A percentile compares a stretch with the other conserved stretches of the same genome.
phyloP scores from a whole-genome alignment of 37 sponge, comb jelly and placozoan species.

The Corticium candelabrum region DNA sequence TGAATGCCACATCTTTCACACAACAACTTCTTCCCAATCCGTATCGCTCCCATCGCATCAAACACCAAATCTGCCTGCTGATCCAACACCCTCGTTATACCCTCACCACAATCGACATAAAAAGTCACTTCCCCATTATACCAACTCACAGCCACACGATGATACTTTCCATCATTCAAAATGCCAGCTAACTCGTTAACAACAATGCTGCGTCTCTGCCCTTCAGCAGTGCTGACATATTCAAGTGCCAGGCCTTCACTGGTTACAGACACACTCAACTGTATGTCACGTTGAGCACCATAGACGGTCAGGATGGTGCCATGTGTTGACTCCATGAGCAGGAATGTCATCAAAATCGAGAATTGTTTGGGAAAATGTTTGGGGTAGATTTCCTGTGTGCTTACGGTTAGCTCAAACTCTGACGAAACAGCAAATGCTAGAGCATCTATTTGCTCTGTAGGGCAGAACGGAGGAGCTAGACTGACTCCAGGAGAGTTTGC shows the following conservation, averaged over 20 bases:
- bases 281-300: neutral
- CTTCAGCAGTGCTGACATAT: neutral
- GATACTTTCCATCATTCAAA: neutral
- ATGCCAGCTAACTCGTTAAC: neutral
- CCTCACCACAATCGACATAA: neutral
- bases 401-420: neutral
- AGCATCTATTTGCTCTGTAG: no score
- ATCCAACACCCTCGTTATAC: neutral
- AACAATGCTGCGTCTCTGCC: no score
- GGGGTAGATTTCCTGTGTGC: neutral
- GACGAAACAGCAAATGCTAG: neutral
- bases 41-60: neutral
- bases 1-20: neutral
- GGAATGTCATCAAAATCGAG: neutral
- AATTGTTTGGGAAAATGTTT: neutral
- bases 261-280: neutral
- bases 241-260: neutral
- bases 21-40: neutral
- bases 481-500: neutral
- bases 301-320: neutral
- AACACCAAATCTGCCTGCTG: neutral
- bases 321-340: neutral
- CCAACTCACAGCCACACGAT: neutral
- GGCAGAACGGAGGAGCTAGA: no score
- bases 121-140: neutral